Evolutionary conservation across 2,888 invertebrate genomes (phyloP), one percentile per base, ranked within the genome.

Genomic region (Micropterix aruncella): DNA sequence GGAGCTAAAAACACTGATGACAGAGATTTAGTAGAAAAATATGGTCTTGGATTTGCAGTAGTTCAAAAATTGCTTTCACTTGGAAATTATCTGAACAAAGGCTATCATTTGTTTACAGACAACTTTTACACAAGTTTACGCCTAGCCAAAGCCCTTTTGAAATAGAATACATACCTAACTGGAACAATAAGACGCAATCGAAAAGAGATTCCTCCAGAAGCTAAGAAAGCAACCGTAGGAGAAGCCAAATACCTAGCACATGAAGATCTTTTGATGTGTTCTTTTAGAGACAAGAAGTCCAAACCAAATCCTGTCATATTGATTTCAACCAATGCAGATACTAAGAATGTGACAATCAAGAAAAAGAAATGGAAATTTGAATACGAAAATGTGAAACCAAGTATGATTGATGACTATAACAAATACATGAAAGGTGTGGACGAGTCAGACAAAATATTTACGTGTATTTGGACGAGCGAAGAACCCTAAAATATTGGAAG

Each of bases 381-480:
- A 47, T 38, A 18, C 18, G 43, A 42, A 48, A 51, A 48, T 38
- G 40, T 12, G 17, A 52, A 48, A 40, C 52, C 50, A 39, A 9
- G 37, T 16, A 49, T 52, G 36, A 46, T 54, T 18, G 40, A 46
- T 19, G 44, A 44, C 27, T 55, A 54, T 42, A 53, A 55, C 41
- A 44, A 51, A 46, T 52, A 44, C 40, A 52, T 55, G 51, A 50
- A 51, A n/a, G 52, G 52, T 37, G 45, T 52, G 18, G 53, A 54
- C 46, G 49, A 48, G 16, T 52, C 51, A 38, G 54, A 54, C 38
- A 52, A 49, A 47, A 55, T 55, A 53, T 36, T 53, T 55, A 52
- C 43, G 27, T 12, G 7, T 27, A 27, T 12, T 46, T 54, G 19
- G 53, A 54, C 49, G 52, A 55, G 51, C 40, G 54, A 47, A 52